Base-by-base conservation (phyloP, 1,140 invertebrate species). In the Atta cephalotes region DNA sequence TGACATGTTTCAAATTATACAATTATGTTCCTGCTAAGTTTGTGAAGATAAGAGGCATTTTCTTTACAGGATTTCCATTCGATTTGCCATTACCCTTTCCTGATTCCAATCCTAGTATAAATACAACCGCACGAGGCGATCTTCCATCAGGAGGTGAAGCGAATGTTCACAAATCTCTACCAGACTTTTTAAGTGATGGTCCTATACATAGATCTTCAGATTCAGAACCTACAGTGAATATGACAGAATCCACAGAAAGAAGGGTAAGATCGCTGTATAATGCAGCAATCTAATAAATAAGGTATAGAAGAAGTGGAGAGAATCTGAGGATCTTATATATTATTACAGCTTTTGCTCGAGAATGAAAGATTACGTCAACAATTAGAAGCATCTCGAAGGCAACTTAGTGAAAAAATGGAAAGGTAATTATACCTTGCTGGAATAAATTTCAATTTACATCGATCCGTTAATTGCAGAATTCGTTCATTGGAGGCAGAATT, bases 141-240 rank as follows among this genome's bases (percentile, higher is more conserved):
- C 16, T 85, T 31, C 84, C 74, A 21, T 71, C 92, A 3, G 91
- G 88, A n/a, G 91, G 72, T 56, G 91, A 93, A 77, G 74, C 94
- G 18, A 95, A 93, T 65, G 94, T 96, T n/a, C 95, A 96, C 10
- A 96, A 97, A 93, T 96, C 96, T 92, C 94, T 97, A 71, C 97
- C 97, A 21, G 97, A 97, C 90, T 97, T 97, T 94, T 95, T 97
- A 51, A 97, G 96, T 18, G 97, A 97, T 93, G 97, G 97, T 14
- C 97, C 97, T 16, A 97, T 97, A 86, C 95, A 95, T 85, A 93
- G 95, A 45, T 91, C 95, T 60, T 94, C 95, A 9, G 96, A 96
- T 84, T 94, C 95, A 45, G 94, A 94, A 74, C 92, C 94, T 14
- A 82, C 91, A 71, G 91, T 93, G 21, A 91, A 80, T 81, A 86